Percentiles rank a stretch among this genome's conserved stretches.
phyloP scores from a whole-genome alignment of 1,140 invertebrate species.

The Hesperophylax magnus region DNA sequence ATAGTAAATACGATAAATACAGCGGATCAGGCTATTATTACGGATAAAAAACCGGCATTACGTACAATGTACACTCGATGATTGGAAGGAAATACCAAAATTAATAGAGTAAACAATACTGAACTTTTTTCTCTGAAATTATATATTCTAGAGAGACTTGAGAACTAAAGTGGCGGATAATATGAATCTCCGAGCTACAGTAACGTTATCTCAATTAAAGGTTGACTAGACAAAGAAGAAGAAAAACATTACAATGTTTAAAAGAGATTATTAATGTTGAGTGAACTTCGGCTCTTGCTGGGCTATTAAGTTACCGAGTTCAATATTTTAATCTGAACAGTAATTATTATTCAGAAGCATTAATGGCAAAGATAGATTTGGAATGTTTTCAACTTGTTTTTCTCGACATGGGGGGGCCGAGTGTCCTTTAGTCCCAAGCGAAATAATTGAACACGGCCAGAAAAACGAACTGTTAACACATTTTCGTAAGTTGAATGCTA shows the following conservation, averaged over 20 bases:
- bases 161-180: no score
- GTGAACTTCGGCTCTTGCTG: no score
- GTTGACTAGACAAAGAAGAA: neutral
- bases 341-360: neutral
- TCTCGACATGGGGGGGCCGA: neutral
- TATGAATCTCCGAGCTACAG: neutral
- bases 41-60: no score
- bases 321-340: no score
- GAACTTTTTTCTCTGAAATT: constrained; percentile 1
- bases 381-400: constrained; percentile 1
- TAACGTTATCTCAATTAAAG: neutral
- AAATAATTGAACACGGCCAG: neutral
- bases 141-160: neutral
- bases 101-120: neutral
- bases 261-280: no score
- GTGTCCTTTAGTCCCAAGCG: neutral
- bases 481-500: constrained; percentile 39
- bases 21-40: no score
- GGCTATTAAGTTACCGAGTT: no score
- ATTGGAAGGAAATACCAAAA: neutral
- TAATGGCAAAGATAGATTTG: neutral
- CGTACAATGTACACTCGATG: no score
- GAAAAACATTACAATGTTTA: neutral
- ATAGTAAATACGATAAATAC: no score
- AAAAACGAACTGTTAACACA: constrained; percentile 8